These are phyloP conservation scores for Tragelaphus buxtoni DNA, from an alignment of 2,113 vertebrate genomes.

Conservation along the genomic window DNA sequence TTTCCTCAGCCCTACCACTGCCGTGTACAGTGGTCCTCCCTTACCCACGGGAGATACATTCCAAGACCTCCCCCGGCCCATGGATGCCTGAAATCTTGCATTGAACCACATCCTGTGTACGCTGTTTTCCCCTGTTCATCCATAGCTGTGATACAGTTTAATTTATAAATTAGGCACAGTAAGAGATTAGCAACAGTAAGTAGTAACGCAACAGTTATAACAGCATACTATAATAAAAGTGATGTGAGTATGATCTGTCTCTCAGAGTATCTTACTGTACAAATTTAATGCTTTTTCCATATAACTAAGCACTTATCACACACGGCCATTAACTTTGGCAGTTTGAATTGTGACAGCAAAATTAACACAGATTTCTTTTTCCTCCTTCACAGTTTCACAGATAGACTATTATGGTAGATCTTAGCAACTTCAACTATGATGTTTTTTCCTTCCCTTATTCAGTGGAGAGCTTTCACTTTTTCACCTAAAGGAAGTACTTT, in stretches of 20 bases:
- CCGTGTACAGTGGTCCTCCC: accelerated
- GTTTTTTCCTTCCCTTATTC: background rate
- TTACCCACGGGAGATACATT: background rate
- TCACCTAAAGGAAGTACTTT: background rate
- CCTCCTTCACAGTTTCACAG: background rate
- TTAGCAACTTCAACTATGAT: background rate
- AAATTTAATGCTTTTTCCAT: background rate
- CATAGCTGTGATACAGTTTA: background rate
- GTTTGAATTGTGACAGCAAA: background rate
- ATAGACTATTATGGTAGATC: background rate
- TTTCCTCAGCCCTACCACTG: background rate
- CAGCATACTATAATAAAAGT: background rate
- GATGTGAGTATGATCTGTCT: background rate
- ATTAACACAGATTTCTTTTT: background rate
- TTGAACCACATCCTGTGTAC: background rate
- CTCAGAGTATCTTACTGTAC: background rate
- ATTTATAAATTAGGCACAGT: background rate
- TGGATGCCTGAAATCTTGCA: background rate
- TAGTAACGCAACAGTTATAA: background rate
- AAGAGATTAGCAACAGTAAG: background rate
- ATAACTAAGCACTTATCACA: background rate
- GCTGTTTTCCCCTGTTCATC: background rate
- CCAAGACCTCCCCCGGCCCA: background rate
- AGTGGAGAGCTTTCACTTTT: background rate
- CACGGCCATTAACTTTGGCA: background rate